These are phyloP conservation scores for Morone saxatilis DNA, from an alignment of 2,113 vertebrate species.

Conservation along the genomic window DNA sequence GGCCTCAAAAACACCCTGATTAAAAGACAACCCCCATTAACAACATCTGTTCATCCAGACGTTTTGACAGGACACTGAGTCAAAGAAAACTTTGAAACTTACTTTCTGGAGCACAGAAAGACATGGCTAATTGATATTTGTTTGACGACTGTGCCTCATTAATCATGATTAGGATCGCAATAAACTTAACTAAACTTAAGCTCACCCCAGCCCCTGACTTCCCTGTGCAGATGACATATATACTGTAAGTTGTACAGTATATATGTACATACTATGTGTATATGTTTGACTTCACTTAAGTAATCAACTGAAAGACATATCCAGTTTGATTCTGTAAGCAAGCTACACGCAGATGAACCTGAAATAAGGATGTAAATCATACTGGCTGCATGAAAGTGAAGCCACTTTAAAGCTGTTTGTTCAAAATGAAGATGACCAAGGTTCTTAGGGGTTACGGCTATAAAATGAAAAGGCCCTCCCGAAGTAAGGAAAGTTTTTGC, in stretches of 20 bases:
- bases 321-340: background rate
- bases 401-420: background rate
- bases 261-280: too few species aligned
- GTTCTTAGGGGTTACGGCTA: conserved; percentile 9
- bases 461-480: conserved; percentile 30
- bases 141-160: background rate
- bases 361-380: background rate
- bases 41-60: conserved; percentile 3
- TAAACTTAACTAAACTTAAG: too few species aligned
- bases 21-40: conserved; percentile 1
- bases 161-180: background rate
- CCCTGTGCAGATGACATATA: background rate
- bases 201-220: background rate
- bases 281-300: background rate
- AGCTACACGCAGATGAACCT: background rate
- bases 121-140: background rate
- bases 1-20: background rate
- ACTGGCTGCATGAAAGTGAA: background rate
- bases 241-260: background rate
- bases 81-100: background rate
- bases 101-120: background rate
- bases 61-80: background rate
- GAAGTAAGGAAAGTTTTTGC: conserved; percentile 33
- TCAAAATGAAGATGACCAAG: conserved; percentile 10
- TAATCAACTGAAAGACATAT: background rate